Evolutionary conservation across 1,140 invertebrate species (phyloP).

Genomic region (Drosophila sp.): DNA sequence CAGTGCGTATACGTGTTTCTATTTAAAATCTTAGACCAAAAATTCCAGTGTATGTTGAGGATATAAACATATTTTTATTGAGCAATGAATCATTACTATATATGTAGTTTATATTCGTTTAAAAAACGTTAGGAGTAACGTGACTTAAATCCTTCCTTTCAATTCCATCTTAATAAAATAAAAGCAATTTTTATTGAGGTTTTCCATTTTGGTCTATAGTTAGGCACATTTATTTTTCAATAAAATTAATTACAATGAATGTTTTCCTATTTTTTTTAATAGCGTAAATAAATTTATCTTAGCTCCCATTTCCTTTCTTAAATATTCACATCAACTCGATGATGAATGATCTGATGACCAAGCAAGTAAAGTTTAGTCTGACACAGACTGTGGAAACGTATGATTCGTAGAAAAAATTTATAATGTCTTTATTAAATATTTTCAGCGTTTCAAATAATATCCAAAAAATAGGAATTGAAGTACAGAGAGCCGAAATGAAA

Average conservation of each 20-base stretch:
- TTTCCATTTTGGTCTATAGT: background rate
- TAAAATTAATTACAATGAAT: background rate
- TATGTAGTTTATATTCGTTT: background rate
- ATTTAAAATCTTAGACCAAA: too few relatives aligned
- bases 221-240: background rate
- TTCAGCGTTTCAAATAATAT: slow-evolving; percentile 25
- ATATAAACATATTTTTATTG: too few relatives aligned
- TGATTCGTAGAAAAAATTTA: background rate
- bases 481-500: slow-evolving; percentile 43
- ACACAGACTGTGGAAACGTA: background rate
- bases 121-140: background rate
- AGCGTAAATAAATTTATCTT: too few relatives aligned
- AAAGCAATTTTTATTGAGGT: background rate
- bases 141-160: too few relatives aligned
- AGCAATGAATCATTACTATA: too few relatives aligned
- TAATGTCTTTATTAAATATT: background rate
- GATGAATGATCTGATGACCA: too few relatives aligned
- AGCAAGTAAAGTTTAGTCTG: too few relatives aligned
- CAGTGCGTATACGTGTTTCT: too few relatives aligned
- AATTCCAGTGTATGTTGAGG: too few relatives aligned
- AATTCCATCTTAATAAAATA: background rate
- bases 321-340: background rate
- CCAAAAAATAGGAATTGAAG: slow-evolving; percentile 35
- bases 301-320: background rate
- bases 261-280: too few relatives aligned